Evolutionary conservation across 2,797 vertebrate species (phyloP), one percentile per base, ranked within the genome.

Genomic region (Spinus pinus): DNA sequence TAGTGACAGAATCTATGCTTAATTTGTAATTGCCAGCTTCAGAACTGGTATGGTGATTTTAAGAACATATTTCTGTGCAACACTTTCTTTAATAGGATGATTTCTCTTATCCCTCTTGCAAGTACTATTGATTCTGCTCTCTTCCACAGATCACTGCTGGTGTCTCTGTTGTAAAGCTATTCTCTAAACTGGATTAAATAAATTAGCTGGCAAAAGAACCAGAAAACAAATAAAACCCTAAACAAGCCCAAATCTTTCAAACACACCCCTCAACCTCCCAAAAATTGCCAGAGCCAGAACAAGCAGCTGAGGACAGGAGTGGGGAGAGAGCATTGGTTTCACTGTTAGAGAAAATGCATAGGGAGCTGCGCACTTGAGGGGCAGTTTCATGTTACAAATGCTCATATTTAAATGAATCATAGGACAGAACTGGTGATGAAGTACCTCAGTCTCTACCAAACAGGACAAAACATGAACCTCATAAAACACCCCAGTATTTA

Each of bases 191-290:
- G 20, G 47, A 86, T 84, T 57, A 88, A 90, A 72, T 53, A 81
- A 83, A 71, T 37, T 7, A 65, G 37, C 25, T 77, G 14, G 27
- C 60, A 71, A 90, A 81, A 72, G 19, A 93, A 78, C 10, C 41
- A 60, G 58, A 67, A 85, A 39, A 3, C 22, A 91, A 92, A 39
- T 18, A 57, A 87, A 84, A 66, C 23, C 12, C 18, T 49, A 37
- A 86, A 50, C 15, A 69, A 92, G 21, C 14, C 28, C 15, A 69
- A 65, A 88, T 54, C 14, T 27, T 83, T 74, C 50, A 30, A 71
- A n/a, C 5, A 13, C 9, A 4, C 2, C 3, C 0, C 10, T 5
- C 8, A 2, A 57, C 7, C 10, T 4, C 18, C 6, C 2, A 0
- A 37, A 87, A 64, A 57, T 1, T 65, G 19, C 23, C 16, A 83